phyloP scores from a whole-genome alignment of 2,888 invertebrate genomes.

The Luperina nickerlii region DNA sequence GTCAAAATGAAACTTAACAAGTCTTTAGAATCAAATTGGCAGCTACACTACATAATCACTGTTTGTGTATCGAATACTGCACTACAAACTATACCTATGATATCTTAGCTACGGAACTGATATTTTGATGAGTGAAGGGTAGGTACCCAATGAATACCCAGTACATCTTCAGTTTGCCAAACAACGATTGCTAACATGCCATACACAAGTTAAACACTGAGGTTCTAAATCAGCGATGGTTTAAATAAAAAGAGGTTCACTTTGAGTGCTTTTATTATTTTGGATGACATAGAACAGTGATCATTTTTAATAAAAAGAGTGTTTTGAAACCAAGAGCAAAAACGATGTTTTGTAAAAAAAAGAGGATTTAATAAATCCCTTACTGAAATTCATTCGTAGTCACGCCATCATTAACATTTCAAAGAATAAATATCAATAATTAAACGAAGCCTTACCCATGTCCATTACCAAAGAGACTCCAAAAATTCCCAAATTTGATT shows the following conservation, averaged over 20 bases:
- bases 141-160: background rate
- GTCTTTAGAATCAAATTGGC: background rate
- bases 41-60: background rate
- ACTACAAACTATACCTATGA: background rate
- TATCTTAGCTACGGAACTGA: background rate
- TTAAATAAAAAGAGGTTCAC: background rate
- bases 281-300: background rate
- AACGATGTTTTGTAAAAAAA: background rate
- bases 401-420: constrained; percentile 19
- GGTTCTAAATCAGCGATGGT: background rate
- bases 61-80: background rate
- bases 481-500: constrained; percentile 6
- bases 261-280: background rate
- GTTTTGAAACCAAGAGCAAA: background rate
- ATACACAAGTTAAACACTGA: background rate
- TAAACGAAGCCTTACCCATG: constrained; percentile 7
- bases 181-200: background rate
- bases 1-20: background rate
- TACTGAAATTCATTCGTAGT: background rate
- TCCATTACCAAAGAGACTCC: constrained; percentile 7
- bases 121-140: background rate
- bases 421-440: constrained; percentile 43
- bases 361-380: background rate
- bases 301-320: background rate
- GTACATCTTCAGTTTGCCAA: background rate